These are phyloP conservation scores for Nomada fabriciana DNA, from an alignment of 2,888 invertebrate species.

Conservation along the genomic window DNA sequence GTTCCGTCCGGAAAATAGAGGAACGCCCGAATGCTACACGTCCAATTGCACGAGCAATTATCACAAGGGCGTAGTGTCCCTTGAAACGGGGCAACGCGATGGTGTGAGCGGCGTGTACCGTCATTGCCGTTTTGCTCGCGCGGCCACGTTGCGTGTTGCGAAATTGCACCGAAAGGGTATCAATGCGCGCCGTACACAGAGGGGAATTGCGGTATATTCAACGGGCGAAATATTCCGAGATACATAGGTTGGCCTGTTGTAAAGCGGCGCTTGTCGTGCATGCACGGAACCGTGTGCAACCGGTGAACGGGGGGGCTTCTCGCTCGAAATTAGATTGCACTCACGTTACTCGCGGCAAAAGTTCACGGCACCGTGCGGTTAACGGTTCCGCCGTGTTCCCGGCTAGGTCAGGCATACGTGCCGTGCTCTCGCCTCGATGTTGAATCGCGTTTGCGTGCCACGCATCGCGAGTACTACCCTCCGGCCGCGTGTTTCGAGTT, in stretches of 20 bases:
- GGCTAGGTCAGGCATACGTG: conserved; percentile 58
- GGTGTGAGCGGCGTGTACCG: no score
- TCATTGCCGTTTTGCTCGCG: no score
- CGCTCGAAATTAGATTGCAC: conserved; percentile 67
- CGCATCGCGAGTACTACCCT: conserved; percentile 55
- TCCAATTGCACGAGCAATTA: conserved; percentile 2
- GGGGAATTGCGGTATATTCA: conserved; percentile 43
- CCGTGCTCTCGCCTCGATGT: conserved; percentile 42
- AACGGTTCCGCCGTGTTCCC: conserved; percentile 60
- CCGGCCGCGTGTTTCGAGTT: conserved; percentile 40
- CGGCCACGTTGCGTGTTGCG: neutral
- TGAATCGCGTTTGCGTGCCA: conserved; percentile 66
- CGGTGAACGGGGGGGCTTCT: conserved; percentile 41
- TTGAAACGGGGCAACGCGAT: neutral
- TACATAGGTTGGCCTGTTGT: conserved; percentile 37
- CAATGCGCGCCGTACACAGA: conserved; percentile 4
- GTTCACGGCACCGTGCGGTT: conserved; percentile 63
- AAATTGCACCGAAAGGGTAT: conserved; percentile 10
- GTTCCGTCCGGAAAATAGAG: no score
- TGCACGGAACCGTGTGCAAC: conserved; percentile 26
- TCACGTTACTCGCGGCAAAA: conserved; percentile 63
- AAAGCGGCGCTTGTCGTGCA: conserved; percentile 31
- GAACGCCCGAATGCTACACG: neutral
- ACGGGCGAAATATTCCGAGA: conserved; percentile 50
- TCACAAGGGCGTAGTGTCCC: neutral